Evolutionary conservation across 2,113 vertebrate genomes (phyloP).

Genomic region (Puntigrus tetrazona): DNA sequence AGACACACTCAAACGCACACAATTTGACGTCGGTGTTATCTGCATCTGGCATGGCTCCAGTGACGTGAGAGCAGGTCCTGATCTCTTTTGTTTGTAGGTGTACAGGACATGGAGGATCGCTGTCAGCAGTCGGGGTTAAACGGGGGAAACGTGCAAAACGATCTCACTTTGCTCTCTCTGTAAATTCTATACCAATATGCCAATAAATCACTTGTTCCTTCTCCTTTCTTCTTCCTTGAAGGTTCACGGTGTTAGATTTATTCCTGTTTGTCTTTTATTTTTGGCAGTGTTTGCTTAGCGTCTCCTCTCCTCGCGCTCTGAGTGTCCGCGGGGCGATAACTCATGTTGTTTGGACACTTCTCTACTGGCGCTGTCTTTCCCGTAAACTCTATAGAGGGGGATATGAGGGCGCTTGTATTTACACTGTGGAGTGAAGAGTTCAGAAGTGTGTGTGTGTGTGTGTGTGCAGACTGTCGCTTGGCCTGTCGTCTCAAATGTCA

Average conservation of each 20-base stretch:
- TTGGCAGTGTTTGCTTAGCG: conserved; percentile 64
- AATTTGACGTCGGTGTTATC: conserved; percentile 59
- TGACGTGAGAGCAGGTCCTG: conserved; percentile 36
- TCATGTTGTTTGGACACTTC: conserved; percentile 73
- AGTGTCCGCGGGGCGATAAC: conserved; percentile 69
- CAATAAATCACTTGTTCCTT: conserved; percentile 47
- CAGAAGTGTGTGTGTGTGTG: conserved; percentile 28
- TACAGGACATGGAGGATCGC: conserved; percentile 53
- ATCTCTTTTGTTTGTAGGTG: conserved; percentile 60
- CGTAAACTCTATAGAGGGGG: conserved; percentile 66
- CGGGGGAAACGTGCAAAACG: conserved; percentile 64
- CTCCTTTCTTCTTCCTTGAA: conserved; percentile 20
- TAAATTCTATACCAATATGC: conserved; percentile 58
- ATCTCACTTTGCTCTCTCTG: conserved; percentile 42
- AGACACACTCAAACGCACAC: conserved; percentile 47
- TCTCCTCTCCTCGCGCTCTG: conserved; percentile 67
- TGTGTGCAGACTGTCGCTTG: not conserved
- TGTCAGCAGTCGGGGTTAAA: conserved; percentile 66
- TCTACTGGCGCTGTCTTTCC: conserved; percentile 69
- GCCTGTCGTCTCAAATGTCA: conserved; percentile 74
- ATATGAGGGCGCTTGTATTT: conserved; percentile 67
- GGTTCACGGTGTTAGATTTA: conserved; percentile 60
- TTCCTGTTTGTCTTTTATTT: conserved; percentile 78
- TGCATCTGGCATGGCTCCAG: conserved; percentile 55
- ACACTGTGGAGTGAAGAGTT: conserved; percentile 57